Base-by-base conservation (phyloP, 2,113 vertebrate genomes). In the Meles meles region DNA sequence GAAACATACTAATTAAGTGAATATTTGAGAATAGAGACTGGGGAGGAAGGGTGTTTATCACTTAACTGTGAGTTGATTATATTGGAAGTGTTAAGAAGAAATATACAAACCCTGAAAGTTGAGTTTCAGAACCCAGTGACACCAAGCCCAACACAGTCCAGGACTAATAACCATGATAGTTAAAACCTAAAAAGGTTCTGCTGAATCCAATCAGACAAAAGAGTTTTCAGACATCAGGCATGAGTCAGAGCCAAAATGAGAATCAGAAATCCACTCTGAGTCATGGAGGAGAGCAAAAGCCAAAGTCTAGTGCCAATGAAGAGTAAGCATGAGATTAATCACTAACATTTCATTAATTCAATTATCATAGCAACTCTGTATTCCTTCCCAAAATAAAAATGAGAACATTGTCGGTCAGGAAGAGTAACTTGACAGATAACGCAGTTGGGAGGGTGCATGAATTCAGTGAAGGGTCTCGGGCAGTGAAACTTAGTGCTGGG, bases 31-130 rank as follows among this genome's bases (percentile, higher is more conserved):
- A 88, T 17, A n/a, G 42, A 89, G 65, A 72, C 42, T 5, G 1
- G 52, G 83, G 13, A 42, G 17, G 25, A 74, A 94, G 23, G 52
- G 4, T 9, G 1, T n/a, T 47, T 25, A 29, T 65, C 20, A 0
- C 3, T 63, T 13, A 63, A 6, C 57, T 57, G 57, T 20, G 90
- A 59, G 44, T 23, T 31, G 52, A 59, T 3, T 8, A 5, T 4
- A 37, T 39, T n/a, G 57, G 6, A 55, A 77, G 61, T 88, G 7
- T 12, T 77, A 10, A 72, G n/a, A 31, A 79, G 34, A 85, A 47
- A 15, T 1, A 25, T 18, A 23, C 4, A 69, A 20, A 67, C 1
- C 47, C 7, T 0, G 0, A 4, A 57, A 57, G 27, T 76, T 31
- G 47, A 39, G 12, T 83, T 29, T 65, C 61, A 72, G 52, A 86